Conservation (phyloP, 2,113 vertebrate genomes). For the Atherinomorus stipes region DNA sequence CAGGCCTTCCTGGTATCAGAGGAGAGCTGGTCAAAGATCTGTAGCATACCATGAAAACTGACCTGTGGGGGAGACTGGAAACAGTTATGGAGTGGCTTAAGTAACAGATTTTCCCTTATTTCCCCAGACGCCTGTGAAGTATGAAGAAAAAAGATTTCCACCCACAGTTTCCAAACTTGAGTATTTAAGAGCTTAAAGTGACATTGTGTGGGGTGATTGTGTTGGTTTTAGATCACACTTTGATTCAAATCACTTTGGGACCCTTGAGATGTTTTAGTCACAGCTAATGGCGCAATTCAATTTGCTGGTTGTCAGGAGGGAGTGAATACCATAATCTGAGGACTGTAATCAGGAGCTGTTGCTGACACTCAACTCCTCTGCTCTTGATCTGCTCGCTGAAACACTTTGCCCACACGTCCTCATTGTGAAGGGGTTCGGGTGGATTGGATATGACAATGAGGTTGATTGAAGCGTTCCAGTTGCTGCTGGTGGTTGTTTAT, state of each 20-base stretch:
- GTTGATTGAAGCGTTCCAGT: conserved; percentile 29
- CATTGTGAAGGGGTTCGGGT: no score
- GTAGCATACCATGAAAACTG: no score
- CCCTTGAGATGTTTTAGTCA: conserved; percentile 29
- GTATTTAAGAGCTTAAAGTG: not conserved
- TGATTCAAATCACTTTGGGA: conserved; percentile 23
- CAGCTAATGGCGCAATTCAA: conserved; percentile 38
- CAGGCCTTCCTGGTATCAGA: not conserved
- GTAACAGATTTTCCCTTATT: not conserved
- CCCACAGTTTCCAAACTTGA: not conserved
- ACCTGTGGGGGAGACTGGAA: not conserved
- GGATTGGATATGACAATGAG: no score
- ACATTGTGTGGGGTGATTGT: not conserved
- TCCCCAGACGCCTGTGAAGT: not conserved
- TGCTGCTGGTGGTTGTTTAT: conserved; percentile 9
- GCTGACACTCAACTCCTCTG: not conserved
- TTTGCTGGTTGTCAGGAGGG: conserved; percentile 37
- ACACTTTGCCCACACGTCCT: no score
- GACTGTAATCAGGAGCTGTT: conserved; percentile 20
- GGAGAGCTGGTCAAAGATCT: not conserved
- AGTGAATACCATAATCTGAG: conserved; percentile 38
- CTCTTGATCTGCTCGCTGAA: not conserved
- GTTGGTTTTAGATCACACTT: not conserved
- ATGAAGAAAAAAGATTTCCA: not conserved
- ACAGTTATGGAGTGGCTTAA: not conserved